These are phyloP conservation scores for Helicoverpa armigera DNA, from an alignment of 1,140 invertebrate genomes.

Conservation along the genomic window DNA sequence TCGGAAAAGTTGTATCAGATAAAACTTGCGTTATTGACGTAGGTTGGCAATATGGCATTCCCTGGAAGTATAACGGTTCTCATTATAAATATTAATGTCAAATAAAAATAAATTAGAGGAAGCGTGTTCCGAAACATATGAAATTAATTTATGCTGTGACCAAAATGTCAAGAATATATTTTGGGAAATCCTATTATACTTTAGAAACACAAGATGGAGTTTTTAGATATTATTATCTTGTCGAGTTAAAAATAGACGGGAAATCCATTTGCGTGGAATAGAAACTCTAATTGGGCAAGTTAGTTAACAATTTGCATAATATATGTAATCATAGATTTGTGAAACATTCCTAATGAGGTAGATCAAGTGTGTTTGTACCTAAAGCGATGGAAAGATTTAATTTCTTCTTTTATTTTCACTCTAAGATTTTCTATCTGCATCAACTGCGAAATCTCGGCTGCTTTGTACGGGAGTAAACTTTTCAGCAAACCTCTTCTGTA, in stretches of 20 bases:
- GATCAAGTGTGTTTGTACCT: neutral
- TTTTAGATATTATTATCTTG: no score
- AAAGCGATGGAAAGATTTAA: no score
- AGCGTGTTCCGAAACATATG: neutral
- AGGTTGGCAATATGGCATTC: neutral
- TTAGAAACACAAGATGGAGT: no score
- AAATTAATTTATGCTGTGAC: neutral
- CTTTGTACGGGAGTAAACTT: no score
- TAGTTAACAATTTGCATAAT: no score
- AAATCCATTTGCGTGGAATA: neutral
- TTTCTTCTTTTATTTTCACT: neutral
- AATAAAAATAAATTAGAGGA: conserved; percentile 15
- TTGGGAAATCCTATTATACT: neutral
- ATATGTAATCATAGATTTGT: no score
- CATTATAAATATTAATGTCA: neutral
- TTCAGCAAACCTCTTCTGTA: no score
- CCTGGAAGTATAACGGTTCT: neutral
- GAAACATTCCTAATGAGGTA: no score
- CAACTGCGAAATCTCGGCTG: no score
- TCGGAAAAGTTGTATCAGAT: neutral
- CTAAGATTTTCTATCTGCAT: no score
- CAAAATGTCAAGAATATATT: neutral
- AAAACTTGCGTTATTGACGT: neutral
- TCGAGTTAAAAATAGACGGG: conserved; percentile 5
- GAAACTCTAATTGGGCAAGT: neutral